These are phyloP conservation scores for Eumerus sabulonum DNA, from an alignment of 2,888 invertebrate genomes.

Conservation along the genomic window DNA sequence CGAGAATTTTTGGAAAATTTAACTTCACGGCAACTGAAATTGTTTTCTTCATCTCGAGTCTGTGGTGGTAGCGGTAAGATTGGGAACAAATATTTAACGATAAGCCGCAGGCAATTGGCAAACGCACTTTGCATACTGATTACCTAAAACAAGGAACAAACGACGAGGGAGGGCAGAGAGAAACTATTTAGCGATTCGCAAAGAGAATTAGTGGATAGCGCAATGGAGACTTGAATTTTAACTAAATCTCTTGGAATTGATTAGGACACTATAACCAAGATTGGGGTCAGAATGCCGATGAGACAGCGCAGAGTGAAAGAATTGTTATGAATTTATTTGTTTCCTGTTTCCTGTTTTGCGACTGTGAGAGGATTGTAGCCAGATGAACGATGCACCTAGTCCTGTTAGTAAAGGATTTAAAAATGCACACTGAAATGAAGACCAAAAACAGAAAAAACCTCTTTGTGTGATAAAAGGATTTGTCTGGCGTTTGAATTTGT, in stretches of 20 bases:
- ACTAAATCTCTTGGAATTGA: slow-evolving; percentile 24
- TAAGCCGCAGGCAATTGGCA: slow-evolving; percentile 44
- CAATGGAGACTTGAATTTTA: slow-evolving; percentile 30
- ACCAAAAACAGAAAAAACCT: slow-evolving; percentile 3
- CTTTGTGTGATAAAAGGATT: slow-evolving; percentile 25
- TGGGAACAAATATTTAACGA: slow-evolving; percentile 39
- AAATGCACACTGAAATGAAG: not conserved
- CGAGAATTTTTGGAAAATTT: slow-evolving; percentile 54
- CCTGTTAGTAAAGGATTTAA: slow-evolving; percentile 15
- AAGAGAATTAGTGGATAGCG: slow-evolving; percentile 30
- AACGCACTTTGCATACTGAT: slow-evolving; percentile 36
- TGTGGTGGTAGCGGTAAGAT: not conserved
- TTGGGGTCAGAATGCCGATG: not conserved
- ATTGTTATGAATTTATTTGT: too few species aligned
- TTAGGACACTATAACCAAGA: slow-evolving; percentile 2
- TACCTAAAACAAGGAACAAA: not conserved
- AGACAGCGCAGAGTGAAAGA: not conserved
- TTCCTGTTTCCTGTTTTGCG: too few species aligned
- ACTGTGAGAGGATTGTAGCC: too few species aligned
- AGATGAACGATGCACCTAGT: not conserved
- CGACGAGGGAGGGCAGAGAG: not conserved
- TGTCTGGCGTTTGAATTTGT: slow-evolving; percentile 7
- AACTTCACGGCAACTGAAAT: slow-evolving; percentile 32
- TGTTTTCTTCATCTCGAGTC: slow-evolving; percentile 26
- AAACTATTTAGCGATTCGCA: slow-evolving; percentile 50